Evolutionary conservation across 2,888 invertebrate genomes (phyloP).

Genomic region (Leptinotarsa peninsularis): DNA sequence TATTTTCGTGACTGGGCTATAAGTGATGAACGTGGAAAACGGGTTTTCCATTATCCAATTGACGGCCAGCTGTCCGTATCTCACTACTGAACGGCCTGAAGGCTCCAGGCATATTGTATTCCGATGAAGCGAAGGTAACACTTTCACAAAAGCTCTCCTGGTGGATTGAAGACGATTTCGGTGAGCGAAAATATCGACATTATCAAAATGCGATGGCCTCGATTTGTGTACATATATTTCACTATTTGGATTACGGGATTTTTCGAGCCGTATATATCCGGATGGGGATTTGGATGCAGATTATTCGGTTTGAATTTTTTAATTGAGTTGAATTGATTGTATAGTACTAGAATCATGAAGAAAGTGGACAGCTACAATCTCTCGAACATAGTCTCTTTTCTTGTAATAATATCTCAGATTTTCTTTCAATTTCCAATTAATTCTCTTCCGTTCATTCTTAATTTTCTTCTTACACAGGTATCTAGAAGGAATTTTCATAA

Average conservation of each 20-base stretch:
- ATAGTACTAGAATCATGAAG: no score
- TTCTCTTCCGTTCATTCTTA: no score
- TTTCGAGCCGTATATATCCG: not conserved
- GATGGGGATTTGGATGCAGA: no score
- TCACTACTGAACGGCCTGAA: not conserved
- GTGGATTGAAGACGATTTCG: not conserved
- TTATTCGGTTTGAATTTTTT: not conserved
- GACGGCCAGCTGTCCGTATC: constrained; percentile 11
- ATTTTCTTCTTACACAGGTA: no score
- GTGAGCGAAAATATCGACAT: not conserved
- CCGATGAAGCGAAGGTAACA: constrained; percentile 5
- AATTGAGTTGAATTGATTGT: not conserved
- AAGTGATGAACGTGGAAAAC: not conserved
- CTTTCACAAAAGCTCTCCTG: not conserved
- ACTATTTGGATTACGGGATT: not conserved
- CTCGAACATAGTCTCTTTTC: no score
- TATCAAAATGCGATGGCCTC: not conserved
- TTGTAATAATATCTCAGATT: no score
- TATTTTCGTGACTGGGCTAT: not conserved
- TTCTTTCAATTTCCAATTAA: no score
- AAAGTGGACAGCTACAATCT: no score
- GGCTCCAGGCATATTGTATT: constrained; percentile 3
- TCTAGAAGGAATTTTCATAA: no score
- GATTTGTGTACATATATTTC: no score
- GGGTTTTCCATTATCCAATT: not conserved